Base-by-base conservation (phyloP, 2,888 invertebrate genomes). In the Acrobasis repandana region DNA sequence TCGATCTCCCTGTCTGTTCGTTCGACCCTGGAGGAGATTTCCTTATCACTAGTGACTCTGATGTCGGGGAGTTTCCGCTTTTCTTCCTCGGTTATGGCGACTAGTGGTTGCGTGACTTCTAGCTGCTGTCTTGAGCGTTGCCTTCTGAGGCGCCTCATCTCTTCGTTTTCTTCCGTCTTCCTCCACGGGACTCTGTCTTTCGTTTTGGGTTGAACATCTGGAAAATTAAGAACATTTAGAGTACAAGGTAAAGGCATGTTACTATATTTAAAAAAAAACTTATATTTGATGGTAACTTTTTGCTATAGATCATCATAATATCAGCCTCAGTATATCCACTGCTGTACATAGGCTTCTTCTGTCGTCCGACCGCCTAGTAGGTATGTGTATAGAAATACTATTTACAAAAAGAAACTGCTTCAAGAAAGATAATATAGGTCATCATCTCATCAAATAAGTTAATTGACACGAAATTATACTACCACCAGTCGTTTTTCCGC, bases 171-270 rank as follows among this genome's bases (percentile, higher is more conserved):
- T 74, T 95, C 95, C 69, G 95, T 95, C 67, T 94, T 96, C 77
- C 97, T 95, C 79, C 96, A 93, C 93, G 96, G 96, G 9, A 95
- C 94, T 48, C 96, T 95, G 76, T 97, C 97, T 82, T 96, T 96
- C 62, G 94, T 93, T 75, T 93, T 93, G 14, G 95, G 95, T 86
- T 95, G 95, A 43, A 94, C 95, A 87, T 95, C 95, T 95, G 82
- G 14, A 79, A 80, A 61, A 9, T 46, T 43, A 10, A 61, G 36
- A 56, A 60, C 59, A 4, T 43, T 11, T 2, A n/a, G 1, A 10
- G 1, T 14, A 0, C 3, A 43, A 43, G 14, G 11, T 43, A 6
- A 8, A 4, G 20, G 20, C 20, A 20, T 20, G 20, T 20, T 3
- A 20, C 20, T 20, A 20, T 20, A 3, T 20, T n/a, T n/a, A n/a